Base-by-base conservation (phyloP, 2,888 invertebrate species). In the Quadroppia sp. region DNA sequence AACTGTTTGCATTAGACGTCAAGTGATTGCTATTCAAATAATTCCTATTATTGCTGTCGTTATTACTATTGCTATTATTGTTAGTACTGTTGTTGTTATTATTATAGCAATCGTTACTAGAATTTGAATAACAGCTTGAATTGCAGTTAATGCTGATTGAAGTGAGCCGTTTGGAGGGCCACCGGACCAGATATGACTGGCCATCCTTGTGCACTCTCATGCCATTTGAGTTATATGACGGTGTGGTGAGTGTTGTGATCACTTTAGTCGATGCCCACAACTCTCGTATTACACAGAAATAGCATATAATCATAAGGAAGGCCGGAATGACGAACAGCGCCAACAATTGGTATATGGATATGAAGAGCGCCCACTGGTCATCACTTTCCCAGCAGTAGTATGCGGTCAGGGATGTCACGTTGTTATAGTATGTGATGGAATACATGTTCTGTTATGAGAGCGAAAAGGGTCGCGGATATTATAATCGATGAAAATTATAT, bases 181-280 rank as follows among this genome's bases (percentile, higher is more conserved):
- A 75, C 0, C 67, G 45, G 28, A 75, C 72, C 28, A 72, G 42
- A 61, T 75, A 75, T n/a, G 25, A 25, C 28, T 59, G 40, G 17
- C 40, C 56, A 25, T 59, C 42, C 28, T 23, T 42, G 25, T 61
- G 59, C 15, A 72, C 61, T n/a, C 73, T 45, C n/a, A 36, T 42
- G 4, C 50, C 72, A 20, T 64, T 64, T 17, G 32, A 30, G 20
- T 30, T 64, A 48, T 25, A 61, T 3, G 73, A 36, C 20, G 78
- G 77, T 56, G 77, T 72, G 17, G 82, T 82, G 79, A 83, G 80
- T 25, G 80, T 80, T 28, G 80, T 78, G 7, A 84, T 80, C 25
- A 82, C 80, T 71, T 80, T 80, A 11, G 82, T 82, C 75, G 83
- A 83, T 61, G 82, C 79, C 83, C 84, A 83, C 9, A 84, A 79